Evolutionary conservation across 2,888 invertebrate species (phyloP), one percentile per base, ranked within the genome.

Genomic region (Dastarcus helophoroides): DNA sequence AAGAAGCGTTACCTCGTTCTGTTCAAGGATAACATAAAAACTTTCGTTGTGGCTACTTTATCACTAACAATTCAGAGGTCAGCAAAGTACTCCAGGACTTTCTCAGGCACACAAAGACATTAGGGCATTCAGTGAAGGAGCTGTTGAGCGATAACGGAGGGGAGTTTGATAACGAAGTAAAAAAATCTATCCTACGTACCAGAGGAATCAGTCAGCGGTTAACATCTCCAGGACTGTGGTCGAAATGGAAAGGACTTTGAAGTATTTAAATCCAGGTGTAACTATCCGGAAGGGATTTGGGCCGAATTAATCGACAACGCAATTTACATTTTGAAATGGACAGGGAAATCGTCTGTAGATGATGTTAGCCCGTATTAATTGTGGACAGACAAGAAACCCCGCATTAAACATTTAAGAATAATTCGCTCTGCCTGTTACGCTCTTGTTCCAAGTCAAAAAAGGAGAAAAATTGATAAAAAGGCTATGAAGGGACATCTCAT

Each of bases 131-230:
- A 6, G 37, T 52, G 4, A 45, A 44, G 30, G 48, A 51, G 31
- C 29, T 51, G 13, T 26, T 48, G 11, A 51, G 43, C 33, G 50
- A 52, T 30, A 51, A 49, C 39, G 47, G 48, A 7, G 43, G 41
- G 17, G 48, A 53, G 37, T 50, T 52, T 26, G 46, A 46, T 31
- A 50, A 47, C 22, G 31, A 37, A 31, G 42, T 44, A 13, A 39
- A 46, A 10, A 27, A 36, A 31, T 21, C 35, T 16, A 41, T 50
- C 31, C 29, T 50, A 19, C 22, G 22, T 8, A 14, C 10, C 24
- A 36, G 33, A 13, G 46, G 45, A 12, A 42, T 45, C 6, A 29
- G 14, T 17, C n/a, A n/a, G 12, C 8, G 17, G 14, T 13, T 11
- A 14, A 11, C 13, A 4, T 14, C 7, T 21, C 40, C 11, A 33